A percentile compares a stretch with the other conserved stretches of the same genome.
Conservation (phyloP, 2,797 vertebrate genomes). For the Sternotherus odoratus region DNA sequence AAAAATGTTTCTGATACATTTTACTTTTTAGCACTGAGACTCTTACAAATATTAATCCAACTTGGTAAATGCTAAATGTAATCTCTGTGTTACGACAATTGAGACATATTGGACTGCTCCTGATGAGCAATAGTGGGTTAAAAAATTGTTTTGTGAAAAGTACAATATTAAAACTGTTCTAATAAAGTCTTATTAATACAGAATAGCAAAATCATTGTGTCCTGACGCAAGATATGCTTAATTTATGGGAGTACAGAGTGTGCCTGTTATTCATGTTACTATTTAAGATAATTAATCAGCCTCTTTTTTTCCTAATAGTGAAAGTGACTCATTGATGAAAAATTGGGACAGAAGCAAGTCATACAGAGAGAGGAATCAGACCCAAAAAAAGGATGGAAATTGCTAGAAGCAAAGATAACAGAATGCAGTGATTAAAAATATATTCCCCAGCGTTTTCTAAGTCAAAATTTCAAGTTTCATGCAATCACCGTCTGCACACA, state of each 20-base stretch:
- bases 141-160: not conserved
- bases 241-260: conserved; percentile 27
- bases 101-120: not conserved
- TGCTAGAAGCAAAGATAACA: not conserved
- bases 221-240: not conserved
- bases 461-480: not conserved
- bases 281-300: conserved; percentile 36
- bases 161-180: not conserved
- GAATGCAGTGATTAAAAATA: not conserved
- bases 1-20: not conserved
- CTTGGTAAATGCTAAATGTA: not conserved
- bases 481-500: not conserved
- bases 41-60: not conserved
- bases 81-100: not conserved
- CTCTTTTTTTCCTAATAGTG: not conserved
- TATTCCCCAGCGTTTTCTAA: not conserved
- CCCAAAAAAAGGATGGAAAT: not conserved
- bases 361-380: not conserved
- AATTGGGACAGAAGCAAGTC: not conserved
- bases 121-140: not conserved
- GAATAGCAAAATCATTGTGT: not conserved
- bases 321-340: conserved; percentile 31
- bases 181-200: conserved; percentile 13
- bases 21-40: not conserved
- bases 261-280: conserved; percentile 26